phyloP scores from a whole-genome alignment of 2,113 vertebrate genomes.

The Hypomesus transpacificus region DNA sequence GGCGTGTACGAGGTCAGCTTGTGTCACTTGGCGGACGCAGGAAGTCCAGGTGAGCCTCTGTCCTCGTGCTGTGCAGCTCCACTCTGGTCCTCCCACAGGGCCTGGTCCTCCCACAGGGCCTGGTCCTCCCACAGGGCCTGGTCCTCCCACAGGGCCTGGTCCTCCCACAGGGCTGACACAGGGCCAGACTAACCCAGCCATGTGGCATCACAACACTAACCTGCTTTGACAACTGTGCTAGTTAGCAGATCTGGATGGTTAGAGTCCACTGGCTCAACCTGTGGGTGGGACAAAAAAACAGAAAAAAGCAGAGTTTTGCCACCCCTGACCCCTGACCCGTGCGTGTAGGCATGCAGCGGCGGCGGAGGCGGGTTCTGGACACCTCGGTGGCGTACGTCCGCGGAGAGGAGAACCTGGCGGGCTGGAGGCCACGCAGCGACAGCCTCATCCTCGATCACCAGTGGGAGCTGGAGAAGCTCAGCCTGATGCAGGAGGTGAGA shows the following conservation, averaged over 20 bases:
- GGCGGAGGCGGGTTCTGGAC: constrained; percentile 89
- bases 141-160: too few relatives aligned
- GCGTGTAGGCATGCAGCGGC: constrained; percentile 89
- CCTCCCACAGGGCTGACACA: too few relatives aligned
- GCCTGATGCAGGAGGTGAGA: constrained; percentile 89
- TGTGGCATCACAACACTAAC: too few relatives aligned
- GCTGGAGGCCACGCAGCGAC: constrained; percentile 94
- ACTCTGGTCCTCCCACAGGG: too few relatives aligned
- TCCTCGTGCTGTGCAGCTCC: too few relatives aligned
- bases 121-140: too few relatives aligned
- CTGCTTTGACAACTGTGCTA: too few relatives aligned
- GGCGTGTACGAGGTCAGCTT: constrained; percentile 95
- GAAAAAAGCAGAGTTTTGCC: background rate
- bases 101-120: too few relatives aligned
- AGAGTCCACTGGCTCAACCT: too few relatives aligned
- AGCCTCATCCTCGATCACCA: constrained; percentile 97
- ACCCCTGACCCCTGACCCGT: background rate
- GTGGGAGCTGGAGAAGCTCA: constrained; percentile 97
- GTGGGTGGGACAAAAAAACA: too few relatives aligned
- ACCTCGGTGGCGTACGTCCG: constrained; percentile 93
- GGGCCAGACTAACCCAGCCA: too few relatives aligned
- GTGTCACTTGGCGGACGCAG: constrained; percentile 84
- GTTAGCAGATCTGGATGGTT: too few relatives aligned
- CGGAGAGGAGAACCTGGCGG: constrained; percentile 95
- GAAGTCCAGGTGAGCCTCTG: constrained; percentile 84